phyloP scores from a whole-genome alignment of 2,888 invertebrate genomes.

The Caenorhabditis japonica region DNA sequence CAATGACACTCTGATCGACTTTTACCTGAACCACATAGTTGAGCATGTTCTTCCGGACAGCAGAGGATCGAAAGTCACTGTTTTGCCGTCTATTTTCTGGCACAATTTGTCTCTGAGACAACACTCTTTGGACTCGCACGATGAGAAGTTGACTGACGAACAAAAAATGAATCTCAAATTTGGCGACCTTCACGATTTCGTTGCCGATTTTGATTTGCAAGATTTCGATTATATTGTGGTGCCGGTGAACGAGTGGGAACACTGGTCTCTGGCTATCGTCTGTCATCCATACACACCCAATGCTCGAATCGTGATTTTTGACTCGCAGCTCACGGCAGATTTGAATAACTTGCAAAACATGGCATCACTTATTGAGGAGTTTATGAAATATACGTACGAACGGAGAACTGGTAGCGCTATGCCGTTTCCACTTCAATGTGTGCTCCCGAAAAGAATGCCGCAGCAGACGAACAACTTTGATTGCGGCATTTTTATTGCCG shows the following conservation, averaged over 20 bases:
- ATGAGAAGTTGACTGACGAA: slow-evolving; percentile 39
- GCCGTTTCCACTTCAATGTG: slow-evolving; percentile 29
- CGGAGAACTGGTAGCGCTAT: slow-evolving; percentile 44
- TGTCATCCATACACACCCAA: slow-evolving; percentile 65
- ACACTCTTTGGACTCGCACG: slow-evolving; percentile 50
- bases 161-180: slow-evolving; percentile 60
- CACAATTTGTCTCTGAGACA: slow-evolving; percentile 66
- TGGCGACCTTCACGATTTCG: slow-evolving; percentile 64
- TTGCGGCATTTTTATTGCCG: slow-evolving; percentile 70
- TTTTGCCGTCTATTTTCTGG: slow-evolving; percentile 69
- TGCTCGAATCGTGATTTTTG: slow-evolving; percentile 64
- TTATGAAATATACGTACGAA: slow-evolving; percentile 62
- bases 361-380: slow-evolving; percentile 60
- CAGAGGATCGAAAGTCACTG: slow-evolving; percentile 63
- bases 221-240: slow-evolving; percentile 72
- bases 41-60: slow-evolving; percentile 68
- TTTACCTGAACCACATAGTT: slow-evolving; percentile 73
- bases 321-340: slow-evolving; percentile 65
- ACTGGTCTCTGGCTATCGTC: slow-evolving; percentile 70
- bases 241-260: slow-evolving; percentile 73
- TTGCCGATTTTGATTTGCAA: slow-evolving; percentile 70
- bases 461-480: slow-evolving; percentile 68
- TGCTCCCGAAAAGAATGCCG: slow-evolving; percentile 55
- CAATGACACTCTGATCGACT: slow-evolving; percentile 74
- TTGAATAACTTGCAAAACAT: slow-evolving; percentile 63